phyloP scores from a whole-genome alignment of 2,888 invertebrate species.

The Tenthredo mesomela region DNA sequence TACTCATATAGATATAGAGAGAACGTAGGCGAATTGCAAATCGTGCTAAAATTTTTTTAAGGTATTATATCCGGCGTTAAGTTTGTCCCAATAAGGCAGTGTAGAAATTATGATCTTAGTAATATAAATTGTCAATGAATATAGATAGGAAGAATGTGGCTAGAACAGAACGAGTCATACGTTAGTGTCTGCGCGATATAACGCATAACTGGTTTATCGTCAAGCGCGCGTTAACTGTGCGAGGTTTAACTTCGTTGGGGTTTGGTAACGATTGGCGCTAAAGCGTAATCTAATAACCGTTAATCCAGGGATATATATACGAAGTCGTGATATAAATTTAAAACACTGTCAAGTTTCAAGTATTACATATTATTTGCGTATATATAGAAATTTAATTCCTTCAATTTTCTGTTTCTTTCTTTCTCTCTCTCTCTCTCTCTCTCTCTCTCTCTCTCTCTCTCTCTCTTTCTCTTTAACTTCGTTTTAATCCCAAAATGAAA shows the following conservation, averaged over 20 bases:
- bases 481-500: background rate
- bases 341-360: background rate
- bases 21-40: background rate
- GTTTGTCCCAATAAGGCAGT: background rate
- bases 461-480: background rate
- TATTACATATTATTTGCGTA: background rate
- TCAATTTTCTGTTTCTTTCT: no score
- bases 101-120: background rate
- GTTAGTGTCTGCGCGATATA: background rate
- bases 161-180: background rate
- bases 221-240: constrained; percentile 34
- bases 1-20: background rate
- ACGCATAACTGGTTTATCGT: constrained; percentile 37
- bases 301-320: constrained; percentile 25
- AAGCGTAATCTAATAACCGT: constrained; percentile 41
- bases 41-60: background rate
- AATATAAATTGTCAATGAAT: background rate
- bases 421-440: no score
- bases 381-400: background rate
- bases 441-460: no score
- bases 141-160: background rate
- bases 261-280: constrained; percentile 24
- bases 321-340: constrained; percentile 20
- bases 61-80: background rate
- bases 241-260: constrained; percentile 28